Evolutionary conservation across 2,888 invertebrate genomes (phyloP).

Genomic region (Lathronympha strigana): DNA sequence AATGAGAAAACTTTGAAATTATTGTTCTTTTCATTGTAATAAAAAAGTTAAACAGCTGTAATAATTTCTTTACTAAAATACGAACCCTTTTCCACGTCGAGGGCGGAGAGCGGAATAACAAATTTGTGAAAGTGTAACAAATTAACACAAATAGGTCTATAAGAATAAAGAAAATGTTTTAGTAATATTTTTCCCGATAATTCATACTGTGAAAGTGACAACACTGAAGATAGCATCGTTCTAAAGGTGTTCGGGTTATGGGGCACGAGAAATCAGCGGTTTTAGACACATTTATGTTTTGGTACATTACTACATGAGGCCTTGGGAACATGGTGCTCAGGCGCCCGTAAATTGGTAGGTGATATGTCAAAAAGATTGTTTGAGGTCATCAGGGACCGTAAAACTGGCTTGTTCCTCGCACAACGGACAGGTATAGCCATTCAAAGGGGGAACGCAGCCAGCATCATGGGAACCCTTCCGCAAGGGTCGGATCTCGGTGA

Average conservation of each 20-base stretch:
- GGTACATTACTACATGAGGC: not conserved
- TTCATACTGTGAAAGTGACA: constrained; percentile 60
- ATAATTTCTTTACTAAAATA: constrained; percentile 10
- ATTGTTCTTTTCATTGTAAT: constrained; percentile 6
- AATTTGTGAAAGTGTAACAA: constrained; percentile 19
- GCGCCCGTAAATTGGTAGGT: not conserved
- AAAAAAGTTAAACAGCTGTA: constrained; percentile 19
- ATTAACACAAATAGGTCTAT: constrained; percentile 28
- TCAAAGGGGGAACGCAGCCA: too few relatives aligned
- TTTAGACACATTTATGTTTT: not conserved
- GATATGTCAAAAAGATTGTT: too few relatives aligned
- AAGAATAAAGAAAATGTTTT: constrained; percentile 26
- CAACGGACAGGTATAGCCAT: too few relatives aligned
- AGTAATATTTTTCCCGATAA: constrained; percentile 49
- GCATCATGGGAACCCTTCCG: too few relatives aligned
- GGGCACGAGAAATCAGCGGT: constrained; percentile 2
- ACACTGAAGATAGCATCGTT: constrained; percentile 51
- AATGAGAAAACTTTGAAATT: constrained; percentile 5
- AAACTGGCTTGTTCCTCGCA: too few relatives aligned
- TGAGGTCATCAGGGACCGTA: not conserved
- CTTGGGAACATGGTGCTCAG: too few relatives aligned
- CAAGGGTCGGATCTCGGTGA: too few relatives aligned
- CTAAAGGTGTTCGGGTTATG: constrained; percentile 27
- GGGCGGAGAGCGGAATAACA: not conserved
- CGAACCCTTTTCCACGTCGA: constrained; percentile 10